Conservation (phyloP, 1,140 invertebrate species). For the Psilanteris sp. region DNA sequence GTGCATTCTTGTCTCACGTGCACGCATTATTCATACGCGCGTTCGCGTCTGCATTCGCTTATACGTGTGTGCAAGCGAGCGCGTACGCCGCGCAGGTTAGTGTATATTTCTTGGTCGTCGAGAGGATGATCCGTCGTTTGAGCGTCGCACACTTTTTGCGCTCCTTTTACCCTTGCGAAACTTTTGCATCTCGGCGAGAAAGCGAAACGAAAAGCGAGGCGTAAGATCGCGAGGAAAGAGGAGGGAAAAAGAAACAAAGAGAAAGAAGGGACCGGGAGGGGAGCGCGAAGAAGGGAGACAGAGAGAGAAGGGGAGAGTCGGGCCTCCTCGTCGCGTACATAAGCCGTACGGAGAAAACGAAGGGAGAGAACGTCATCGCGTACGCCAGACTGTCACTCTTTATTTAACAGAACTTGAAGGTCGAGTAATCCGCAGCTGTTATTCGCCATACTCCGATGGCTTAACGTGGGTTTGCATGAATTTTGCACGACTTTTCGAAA, state of each 20-base stretch:
- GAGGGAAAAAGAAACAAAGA: slow-evolving; percentile 12
- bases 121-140: slow-evolving; percentile 64
- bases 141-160: slow-evolving; percentile 56
- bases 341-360: slow-evolving; percentile 45
- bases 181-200: slow-evolving; percentile 69
- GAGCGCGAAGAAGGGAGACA: slow-evolving; percentile 4
- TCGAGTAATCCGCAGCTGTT: slow-evolving; percentile 60
- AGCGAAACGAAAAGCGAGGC: slow-evolving; percentile 39
- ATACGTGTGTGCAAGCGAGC: not conserved
- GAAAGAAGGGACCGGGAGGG: not conserved
- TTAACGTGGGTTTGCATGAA: slow-evolving; percentile 47
- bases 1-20: slow-evolving; percentile 14
- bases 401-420: slow-evolving; percentile 64
- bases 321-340: slow-evolving; percentile 13
- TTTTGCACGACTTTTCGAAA: slow-evolving; percentile 53
- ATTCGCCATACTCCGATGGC: slow-evolving; percentile 38
- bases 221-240: slow-evolving; percentile 21
- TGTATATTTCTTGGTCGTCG: slow-evolving; percentile 14
- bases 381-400: slow-evolving; percentile 69
- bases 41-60: too few relatives aligned
- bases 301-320: not conserved
- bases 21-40: slow-evolving; percentile 20
- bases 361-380: slow-evolving; percentile 58
- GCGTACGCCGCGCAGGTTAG: slow-evolving; percentile 2
- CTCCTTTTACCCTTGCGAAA: slow-evolving; percentile 69